Base-by-base conservation (phyloP, 2,888 invertebrate species). In the Drosophila helvetica region DNA sequence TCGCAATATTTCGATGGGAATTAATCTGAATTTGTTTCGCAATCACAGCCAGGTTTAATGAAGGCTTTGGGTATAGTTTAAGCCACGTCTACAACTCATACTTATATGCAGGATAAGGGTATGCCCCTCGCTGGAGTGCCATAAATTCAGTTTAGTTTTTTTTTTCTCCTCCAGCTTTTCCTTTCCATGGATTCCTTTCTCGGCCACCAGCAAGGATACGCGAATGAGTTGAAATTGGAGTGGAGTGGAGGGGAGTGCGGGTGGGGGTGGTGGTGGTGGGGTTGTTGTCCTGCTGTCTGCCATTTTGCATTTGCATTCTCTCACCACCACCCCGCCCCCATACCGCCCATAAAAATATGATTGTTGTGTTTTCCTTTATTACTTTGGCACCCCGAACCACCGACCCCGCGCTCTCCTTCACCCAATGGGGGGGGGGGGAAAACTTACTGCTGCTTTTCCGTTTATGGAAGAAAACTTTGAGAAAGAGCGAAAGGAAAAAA, bases 321-420 rank as follows among this genome's bases (percentile, higher is more conserved):
- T 3, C 25, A 3, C 22, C 5, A 3, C 22, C 22, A 7, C 27
- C 2, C 25, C 25, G 8, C 25, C 25, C 8, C 30, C 30, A 3
- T 10, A n/a, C 38, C 38, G 7, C 1, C 79, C 82, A 78, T 85
- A 78, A 81, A 83, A 86, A 83, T 85, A 85, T 86, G 83, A 85
- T 86, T 83, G 83, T 85, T 80, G 79, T 82, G 79, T 77, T 85
- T 80, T 74, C 80, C 75, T 77, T 79, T 78, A 78, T 78, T 79
- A 78, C 74, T 80, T 80, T 78, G 77, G 72, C 79, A 75, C 57
- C 69, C 58, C 55, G 19, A 53, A 45, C 61, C 30, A 25, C 42
- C 43, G 4, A 22, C 22, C 22, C 22, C 22, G 22, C 22, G 18
- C 45, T 48, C 47, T 53, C 54, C 60, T 63, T 63, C 62, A 48